These are phyloP conservation scores for Drosophila arawakana DNA, from an alignment of 1,140 invertebrate genomes.

Conservation along the genomic window DNA sequence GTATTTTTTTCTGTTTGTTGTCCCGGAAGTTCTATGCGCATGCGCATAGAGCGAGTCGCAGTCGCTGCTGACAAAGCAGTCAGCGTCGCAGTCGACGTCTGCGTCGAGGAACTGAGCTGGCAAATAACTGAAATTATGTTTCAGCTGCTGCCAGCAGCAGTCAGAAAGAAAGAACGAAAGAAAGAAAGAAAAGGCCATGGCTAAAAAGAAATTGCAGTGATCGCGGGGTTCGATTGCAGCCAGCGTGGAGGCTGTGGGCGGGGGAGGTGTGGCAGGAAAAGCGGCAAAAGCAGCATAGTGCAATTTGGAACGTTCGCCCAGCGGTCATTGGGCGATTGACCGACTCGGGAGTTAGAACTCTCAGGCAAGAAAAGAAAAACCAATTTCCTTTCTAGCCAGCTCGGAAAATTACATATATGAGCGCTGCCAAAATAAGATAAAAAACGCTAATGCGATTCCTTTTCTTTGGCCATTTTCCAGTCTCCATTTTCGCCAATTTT, in stretches of 20 bases:
- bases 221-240: slow-evolving; percentile 46
- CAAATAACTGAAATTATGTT: slow-evolving; percentile 78
- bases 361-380: slow-evolving; percentile 31
- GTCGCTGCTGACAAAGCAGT: slow-evolving; percentile 3
- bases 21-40: slow-evolving; percentile 80
- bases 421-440: no score
- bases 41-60: slow-evolving; percentile 61
- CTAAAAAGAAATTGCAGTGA: slow-evolving; percentile 51
- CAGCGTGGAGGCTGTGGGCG: neutral
- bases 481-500: neutral
- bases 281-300: neutral
- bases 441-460: no score
- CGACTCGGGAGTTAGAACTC: slow-evolving; percentile 42
- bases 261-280: no score
- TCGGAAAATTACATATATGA: slow-evolving; percentile 56
- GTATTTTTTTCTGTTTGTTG: slow-evolving; percentile 50
- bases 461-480: no score
- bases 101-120: slow-evolving; percentile 63
- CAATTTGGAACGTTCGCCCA: slow-evolving; percentile 57
- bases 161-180: no score
- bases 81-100: slow-evolving; percentile 8
- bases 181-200: slow-evolving; percentile 42
- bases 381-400: slow-evolving; percentile 58
- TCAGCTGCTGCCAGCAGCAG: slow-evolving; percentile 42
- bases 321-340: slow-evolving; percentile 55